Conservation (phyloP, 2,797 vertebrate species). For the Myripristis jacobus region DNA sequence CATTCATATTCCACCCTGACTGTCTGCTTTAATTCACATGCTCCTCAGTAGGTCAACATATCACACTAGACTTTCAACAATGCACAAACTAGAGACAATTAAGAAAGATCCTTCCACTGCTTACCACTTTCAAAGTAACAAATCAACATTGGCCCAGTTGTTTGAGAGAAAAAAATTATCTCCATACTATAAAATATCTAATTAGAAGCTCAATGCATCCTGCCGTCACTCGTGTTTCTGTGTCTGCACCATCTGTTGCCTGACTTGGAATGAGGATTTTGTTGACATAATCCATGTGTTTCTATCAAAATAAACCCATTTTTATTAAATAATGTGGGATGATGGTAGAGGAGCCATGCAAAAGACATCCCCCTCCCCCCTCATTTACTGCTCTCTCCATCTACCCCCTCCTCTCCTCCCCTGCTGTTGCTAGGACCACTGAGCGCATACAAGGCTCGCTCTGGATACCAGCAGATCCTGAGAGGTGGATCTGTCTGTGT, state of each 20-base stretch:
- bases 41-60: slow-evolving; percentile 22
- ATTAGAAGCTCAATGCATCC: slow-evolving; percentile 60
- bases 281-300: slow-evolving; percentile 44
- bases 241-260: slow-evolving; percentile 57
- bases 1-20: background rate
- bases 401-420: slow-evolving; percentile 55
- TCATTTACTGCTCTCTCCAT: slow-evolving; percentile 36
- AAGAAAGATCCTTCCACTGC: background rate
- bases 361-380: slow-evolving; percentile 68
- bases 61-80: slow-evolving; percentile 14
- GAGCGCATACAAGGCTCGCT: slow-evolving; percentile 54
- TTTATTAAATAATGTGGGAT: slow-evolving; percentile 63
- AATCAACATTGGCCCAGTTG: slow-evolving; percentile 67
- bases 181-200: slow-evolving; percentile 50
- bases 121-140: slow-evolving; percentile 20
- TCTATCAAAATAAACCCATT: slow-evolving; percentile 53
- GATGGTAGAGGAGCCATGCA: slow-evolving; percentile 44
- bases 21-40: slow-evolving; percentile 22
- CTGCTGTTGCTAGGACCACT: slow-evolving; percentile 79
- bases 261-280: slow-evolving; percentile 36
- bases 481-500: slow-evolving; percentile 71
- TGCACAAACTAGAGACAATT: slow-evolving; percentile 13
- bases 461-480: slow-evolving; percentile 68
- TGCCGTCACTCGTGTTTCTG: slow-evolving; percentile 25
- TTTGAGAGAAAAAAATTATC: slow-evolving; percentile 55